Evolutionary conservation across 2,888 invertebrate genomes (phyloP).

Genomic region (Zygaena filipendulae): DNA sequence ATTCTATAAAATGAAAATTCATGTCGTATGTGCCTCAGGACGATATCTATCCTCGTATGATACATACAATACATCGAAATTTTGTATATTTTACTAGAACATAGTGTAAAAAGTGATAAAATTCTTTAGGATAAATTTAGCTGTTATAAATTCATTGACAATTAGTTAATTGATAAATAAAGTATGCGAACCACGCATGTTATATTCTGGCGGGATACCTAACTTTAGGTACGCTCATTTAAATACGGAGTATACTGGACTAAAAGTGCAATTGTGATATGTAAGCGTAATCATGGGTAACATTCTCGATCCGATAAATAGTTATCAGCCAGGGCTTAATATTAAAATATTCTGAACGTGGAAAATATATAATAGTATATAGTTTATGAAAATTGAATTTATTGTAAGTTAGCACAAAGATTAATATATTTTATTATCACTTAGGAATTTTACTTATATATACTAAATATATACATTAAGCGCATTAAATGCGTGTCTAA

Average conservation of each 20-base stretch:
- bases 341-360: not conserved
- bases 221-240: too few relatives aligned
- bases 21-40: slow-evolving; percentile 38
- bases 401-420: slow-evolving; percentile 69
- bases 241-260: too few relatives aligned
- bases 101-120: too few relatives aligned
- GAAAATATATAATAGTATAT: slow-evolving; percentile 47
- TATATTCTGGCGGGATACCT: too few relatives aligned
- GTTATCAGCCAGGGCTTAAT: too few relatives aligned
- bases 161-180: too few relatives aligned
- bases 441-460: slow-evolving; percentile 62
- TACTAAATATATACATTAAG: slow-evolving; percentile 57
- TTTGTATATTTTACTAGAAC: slow-evolving; percentile 33
- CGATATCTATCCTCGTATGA: slow-evolving; percentile 36
- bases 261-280: too few relatives aligned
- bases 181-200: too few relatives aligned
- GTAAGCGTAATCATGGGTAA: too few relatives aligned
- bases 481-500: slow-evolving; percentile 51
- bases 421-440: slow-evolving; percentile 69
- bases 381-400: slow-evolving; percentile 64
- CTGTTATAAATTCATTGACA: too few relatives aligned
- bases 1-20: too few relatives aligned
- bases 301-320: too few relatives aligned
- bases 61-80: slow-evolving; percentile 44
- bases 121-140: slow-evolving; percentile 22